Conservation (phyloP, 2,797 vertebrate species). For the Sebastes glaucus region DNA sequence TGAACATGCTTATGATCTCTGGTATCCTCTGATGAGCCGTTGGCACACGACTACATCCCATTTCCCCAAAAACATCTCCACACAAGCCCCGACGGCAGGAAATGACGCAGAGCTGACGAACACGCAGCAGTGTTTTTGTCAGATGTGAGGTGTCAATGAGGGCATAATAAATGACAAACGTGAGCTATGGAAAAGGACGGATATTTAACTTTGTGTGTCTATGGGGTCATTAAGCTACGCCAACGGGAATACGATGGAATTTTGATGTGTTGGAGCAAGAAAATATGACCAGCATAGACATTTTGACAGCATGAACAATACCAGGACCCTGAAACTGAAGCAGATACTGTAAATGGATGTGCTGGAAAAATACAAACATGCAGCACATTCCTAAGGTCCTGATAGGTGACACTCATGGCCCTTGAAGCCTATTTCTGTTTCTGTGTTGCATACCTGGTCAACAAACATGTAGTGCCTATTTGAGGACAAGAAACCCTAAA, state of each 20-base stretch:
- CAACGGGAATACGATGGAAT: not conserved
- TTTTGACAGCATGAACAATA: not conserved
- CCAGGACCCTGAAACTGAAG: not conserved
- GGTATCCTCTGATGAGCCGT: conserved; percentile 62
- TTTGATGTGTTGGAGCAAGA: not conserved
- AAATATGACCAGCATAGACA: not conserved
- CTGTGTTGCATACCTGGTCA: no score
- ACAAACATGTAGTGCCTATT: no score
- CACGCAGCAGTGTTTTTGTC: conserved; percentile 31
- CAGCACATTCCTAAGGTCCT: no score
- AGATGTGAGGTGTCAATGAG: conserved; percentile 43
- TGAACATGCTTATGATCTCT: conserved; percentile 61
- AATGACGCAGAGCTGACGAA: conserved; percentile 71
- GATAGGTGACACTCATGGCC: no score
- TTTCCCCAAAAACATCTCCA: conserved; percentile 76
- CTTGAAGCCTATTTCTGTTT: no score
- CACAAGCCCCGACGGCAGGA: conserved; percentile 49
- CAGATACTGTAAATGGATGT: not conserved
- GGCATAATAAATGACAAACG: conserved; percentile 3
- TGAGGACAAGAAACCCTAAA: no score
- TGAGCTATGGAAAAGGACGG: not conserved
- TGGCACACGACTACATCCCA: conserved; percentile 60
- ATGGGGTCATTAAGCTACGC: not conserved
- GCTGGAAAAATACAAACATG: no score
- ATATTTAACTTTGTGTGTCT: not conserved